These are phyloP conservation scores for Parnassius mnemosyne DNA, from an alignment of 2,888 invertebrate species.

Conservation along the genomic window DNA sequence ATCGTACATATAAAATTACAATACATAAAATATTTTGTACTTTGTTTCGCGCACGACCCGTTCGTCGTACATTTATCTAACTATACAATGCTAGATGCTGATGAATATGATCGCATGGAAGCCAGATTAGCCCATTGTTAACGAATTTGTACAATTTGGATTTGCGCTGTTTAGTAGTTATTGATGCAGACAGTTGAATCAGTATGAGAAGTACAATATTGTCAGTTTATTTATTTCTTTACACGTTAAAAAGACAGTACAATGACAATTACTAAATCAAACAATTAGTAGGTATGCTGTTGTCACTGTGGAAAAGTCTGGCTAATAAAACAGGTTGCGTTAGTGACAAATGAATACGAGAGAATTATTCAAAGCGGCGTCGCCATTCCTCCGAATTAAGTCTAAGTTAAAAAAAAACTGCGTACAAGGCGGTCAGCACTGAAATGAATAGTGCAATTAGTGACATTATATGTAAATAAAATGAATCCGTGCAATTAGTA, in stretches of 20 bases:
- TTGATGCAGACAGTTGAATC: conserved; percentile 39
- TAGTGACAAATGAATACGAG: conserved; percentile 25
- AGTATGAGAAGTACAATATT: conserved; percentile 78
- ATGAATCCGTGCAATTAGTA: too few relatives aligned
- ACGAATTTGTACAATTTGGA: conserved; percentile 24
- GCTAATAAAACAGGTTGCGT: conserved; percentile 26
- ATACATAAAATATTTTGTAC: conserved; percentile 81
- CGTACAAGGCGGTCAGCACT: too few relatives aligned
- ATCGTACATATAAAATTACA: conserved; percentile 77
- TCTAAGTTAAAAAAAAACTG: too few relatives aligned
- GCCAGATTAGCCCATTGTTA: conserved; percentile 12
- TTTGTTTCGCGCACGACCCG: conserved; percentile 72
- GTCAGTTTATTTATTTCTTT: conserved; percentile 51
- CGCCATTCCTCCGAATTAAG: background rate
- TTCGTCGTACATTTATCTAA: conserved; percentile 66
- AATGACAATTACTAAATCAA: conserved; percentile 15
- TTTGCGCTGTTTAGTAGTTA: conserved; percentile 27
- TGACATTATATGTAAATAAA: too few relatives aligned
- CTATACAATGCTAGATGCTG: conserved; percentile 56
- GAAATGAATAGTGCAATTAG: too few relatives aligned
- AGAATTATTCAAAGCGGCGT: conserved; percentile 18
- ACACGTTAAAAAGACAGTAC: conserved; percentile 10
- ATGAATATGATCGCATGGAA: conserved; percentile 30
- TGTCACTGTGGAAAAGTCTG: conserved; percentile 28
- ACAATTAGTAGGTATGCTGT: conserved; percentile 27